Evolutionary conservation across 2,888 invertebrate species (phyloP).

Genomic region (Microplitis deprimator): DNA sequence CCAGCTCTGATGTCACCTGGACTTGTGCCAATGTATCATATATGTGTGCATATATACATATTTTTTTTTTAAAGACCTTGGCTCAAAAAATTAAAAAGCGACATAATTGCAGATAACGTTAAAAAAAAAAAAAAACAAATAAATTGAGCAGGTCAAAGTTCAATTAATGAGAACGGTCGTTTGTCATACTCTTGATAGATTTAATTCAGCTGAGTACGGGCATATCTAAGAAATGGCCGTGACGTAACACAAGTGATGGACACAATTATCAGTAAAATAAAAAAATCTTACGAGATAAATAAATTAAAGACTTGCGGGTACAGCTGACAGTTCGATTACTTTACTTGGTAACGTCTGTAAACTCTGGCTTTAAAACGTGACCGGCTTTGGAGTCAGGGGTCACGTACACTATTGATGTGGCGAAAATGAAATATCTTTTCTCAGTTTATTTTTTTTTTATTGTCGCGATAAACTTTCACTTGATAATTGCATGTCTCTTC

Average conservation of each 20-base stretch:
- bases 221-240: neutral
- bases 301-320: neutral
- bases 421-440: neutral
- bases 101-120: too few species aligned
- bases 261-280: neutral
- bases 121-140: too few species aligned
- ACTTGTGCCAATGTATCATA: constrained; percentile 11
- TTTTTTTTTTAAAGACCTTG: too few species aligned
- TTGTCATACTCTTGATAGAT: neutral
- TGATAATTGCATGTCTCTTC: neutral
- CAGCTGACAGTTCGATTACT: neutral
- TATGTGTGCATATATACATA: neutral
- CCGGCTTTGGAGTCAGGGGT: neutral
- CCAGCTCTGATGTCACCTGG: constrained; percentile 13
- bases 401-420: neutral
- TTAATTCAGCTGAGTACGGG: neutral
- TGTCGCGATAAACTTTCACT: neutral
- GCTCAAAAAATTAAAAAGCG: too few species aligned
- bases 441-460: neutral
- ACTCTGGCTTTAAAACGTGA: constrained; percentile 1
- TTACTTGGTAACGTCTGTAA: neutral
- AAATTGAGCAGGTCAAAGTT: neutral
- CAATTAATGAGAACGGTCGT: neutral
- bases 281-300: neutral
- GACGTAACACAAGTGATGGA: neutral